Evolutionary conservation across 2,113 vertebrate genomes (phyloP).

Genomic region (Montifringilla adamsi): DNA sequence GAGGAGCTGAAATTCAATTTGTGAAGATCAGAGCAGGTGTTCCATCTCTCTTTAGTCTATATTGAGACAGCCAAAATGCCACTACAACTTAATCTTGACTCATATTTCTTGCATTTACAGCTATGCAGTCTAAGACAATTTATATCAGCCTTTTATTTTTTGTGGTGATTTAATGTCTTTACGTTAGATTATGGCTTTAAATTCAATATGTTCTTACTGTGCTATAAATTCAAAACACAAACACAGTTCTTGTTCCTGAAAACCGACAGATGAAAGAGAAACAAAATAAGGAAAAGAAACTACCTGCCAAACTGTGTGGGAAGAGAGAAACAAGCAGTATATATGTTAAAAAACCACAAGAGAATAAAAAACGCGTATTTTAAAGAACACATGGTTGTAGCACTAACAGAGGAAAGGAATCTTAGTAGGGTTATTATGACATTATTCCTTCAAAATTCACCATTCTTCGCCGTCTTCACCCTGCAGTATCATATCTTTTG

Average conservation of each 20-base stretch:
- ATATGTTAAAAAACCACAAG: background rate
- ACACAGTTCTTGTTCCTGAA: background rate
- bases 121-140: background rate
- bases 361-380: background rate
- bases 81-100: background rate
- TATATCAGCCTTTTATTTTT: background rate
- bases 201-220: background rate
- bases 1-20: conserved; percentile 3
- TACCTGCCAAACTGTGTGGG: background rate
- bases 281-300: background rate
- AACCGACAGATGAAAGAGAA: background rate
- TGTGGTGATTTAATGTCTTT: conserved; percentile 7
- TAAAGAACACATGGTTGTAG: background rate
- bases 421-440: background rate
- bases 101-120: background rate
- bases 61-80: background rate
- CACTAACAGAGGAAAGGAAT: background rate
- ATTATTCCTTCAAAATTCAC: background rate
- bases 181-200: background rate
- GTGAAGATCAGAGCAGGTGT: background rate
- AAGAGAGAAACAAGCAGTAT: background rate
- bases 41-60: background rate
- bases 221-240: background rate
- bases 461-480: background rate
- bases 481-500: background rate